Conservation (phyloP, 2,113 vertebrate genomes). For the Peucedramus taeniatus region DNA sequence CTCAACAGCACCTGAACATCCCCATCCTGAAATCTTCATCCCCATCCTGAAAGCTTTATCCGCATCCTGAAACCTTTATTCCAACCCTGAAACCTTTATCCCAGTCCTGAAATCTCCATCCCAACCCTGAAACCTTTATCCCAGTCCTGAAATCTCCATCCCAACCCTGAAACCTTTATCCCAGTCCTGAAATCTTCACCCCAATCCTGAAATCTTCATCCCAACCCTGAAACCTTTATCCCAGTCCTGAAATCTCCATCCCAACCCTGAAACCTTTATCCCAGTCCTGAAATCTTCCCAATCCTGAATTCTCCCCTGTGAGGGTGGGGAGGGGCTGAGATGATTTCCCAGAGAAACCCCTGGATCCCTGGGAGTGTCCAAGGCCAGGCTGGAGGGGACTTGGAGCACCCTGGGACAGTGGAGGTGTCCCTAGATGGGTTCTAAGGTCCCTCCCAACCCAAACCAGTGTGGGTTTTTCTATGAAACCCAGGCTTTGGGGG, state of each 20-base stretch:
- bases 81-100: too few relatives aligned
- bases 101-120: too few relatives aligned
- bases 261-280: not conserved
- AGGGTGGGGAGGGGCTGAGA: not conserved
- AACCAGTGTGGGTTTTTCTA: rapidly evolving
- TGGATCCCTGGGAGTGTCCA: not conserved
- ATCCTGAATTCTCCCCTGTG: too few relatives aligned
- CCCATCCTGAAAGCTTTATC: too few relatives aligned
- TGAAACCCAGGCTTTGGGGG: rapidly evolving
- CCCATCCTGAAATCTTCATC: not conserved
- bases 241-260: not conserved
- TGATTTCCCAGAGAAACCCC: not conserved
- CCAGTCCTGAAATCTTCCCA: rapidly evolving
- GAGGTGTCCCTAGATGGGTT: not conserved
- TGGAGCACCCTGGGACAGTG: not conserved
- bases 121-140: too few relatives aligned
- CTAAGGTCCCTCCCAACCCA: not conserved
- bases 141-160: too few relatives aligned
- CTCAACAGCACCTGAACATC: not conserved
- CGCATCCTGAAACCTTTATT: too few relatives aligned
- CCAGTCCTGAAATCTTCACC: too few relatives aligned
- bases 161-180: too few relatives aligned
- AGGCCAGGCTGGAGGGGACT: not conserved
- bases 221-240: too few relatives aligned
- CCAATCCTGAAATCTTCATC: too few relatives aligned